These are phyloP conservation scores for Coenobita brevimanus DNA, from an alignment of 1,140 invertebrate species.

Conservation along the genomic window DNA sequence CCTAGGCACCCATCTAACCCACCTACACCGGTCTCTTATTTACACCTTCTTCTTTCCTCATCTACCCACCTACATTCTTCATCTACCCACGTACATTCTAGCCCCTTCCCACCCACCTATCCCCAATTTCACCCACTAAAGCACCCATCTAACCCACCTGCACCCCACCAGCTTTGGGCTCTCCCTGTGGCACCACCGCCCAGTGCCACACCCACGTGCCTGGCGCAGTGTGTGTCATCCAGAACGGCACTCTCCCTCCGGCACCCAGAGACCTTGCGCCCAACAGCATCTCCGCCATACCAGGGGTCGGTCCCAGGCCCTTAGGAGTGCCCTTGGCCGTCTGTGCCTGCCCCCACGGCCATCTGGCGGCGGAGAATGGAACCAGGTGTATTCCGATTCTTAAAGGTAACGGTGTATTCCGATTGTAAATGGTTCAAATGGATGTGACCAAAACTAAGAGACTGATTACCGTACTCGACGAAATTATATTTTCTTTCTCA, in stretches of 20 bases:
- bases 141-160: background rate
- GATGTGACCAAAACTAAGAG: background rate
- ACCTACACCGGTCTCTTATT: background rate
- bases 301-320: constrained; percentile 19
- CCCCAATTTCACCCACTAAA: background rate
- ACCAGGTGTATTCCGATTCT: constrained; percentile 42
- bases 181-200: constrained; percentile 46
- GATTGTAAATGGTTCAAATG: background rate
- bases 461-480: background rate
- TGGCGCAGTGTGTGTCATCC: constrained; percentile 48
- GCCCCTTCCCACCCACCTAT: background rate
- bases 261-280: background rate
- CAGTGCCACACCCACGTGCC: constrained; percentile 40
- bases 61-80: background rate
- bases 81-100: background rate
- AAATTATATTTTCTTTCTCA: too few relatives aligned
- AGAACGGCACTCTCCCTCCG: background rate
- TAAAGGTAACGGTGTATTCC: constrained; percentile 29
- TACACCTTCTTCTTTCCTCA: background rate
- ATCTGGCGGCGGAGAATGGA: constrained; percentile 36
- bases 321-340: constrained; percentile 34
- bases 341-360: constrained; percentile 44
- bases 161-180: constrained; percentile 23
- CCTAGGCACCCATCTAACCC: background rate
- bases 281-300: constrained; percentile 41